Percentiles rank a stretch among this genome's conserved stretches.
These are phyloP conservation scores for Dendrolimus houi DNA, from an alignment of 2,888 invertebrate species.

Conservation along the genomic window DNA sequence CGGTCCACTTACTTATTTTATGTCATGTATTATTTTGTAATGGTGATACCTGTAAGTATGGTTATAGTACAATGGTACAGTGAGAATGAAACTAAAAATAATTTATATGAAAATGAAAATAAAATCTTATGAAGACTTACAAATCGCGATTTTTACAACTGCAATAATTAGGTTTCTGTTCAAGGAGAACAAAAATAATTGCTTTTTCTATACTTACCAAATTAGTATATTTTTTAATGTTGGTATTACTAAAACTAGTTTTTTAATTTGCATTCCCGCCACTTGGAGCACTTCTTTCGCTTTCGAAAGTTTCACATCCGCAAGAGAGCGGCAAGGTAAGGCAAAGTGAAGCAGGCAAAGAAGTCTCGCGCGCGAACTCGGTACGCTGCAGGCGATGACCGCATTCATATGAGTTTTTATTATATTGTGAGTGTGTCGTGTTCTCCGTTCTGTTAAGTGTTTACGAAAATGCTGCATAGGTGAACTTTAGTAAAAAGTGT, in stretches of 20 bases:
- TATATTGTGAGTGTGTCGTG: slow-evolving; percentile 70
- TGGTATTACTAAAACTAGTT: slow-evolving; percentile 11
- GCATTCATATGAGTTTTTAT: slow-evolving; percentile 71
- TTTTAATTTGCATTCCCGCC: slow-evolving; percentile 70
- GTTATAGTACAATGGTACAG: too few species aligned
- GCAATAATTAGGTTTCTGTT: too few species aligned
- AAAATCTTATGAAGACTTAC: too few species aligned
- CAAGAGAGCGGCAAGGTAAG: slow-evolving; percentile 70
- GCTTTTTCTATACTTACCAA: too few species aligned
- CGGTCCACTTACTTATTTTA: too few species aligned
- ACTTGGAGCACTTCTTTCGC: slow-evolving; percentile 65
- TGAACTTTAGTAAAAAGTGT: slow-evolving; percentile 61
- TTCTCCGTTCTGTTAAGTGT: slow-evolving; percentile 63
- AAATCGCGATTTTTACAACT: too few species aligned
- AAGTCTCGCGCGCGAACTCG: slow-evolving; percentile 71
- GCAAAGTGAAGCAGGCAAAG: slow-evolving; percentile 59
- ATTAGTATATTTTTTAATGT: not conserved
- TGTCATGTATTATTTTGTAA: too few species aligned
- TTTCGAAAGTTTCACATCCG: slow-evolving; percentile 77
- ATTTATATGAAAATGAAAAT: too few species aligned
- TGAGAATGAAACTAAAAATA: too few species aligned
- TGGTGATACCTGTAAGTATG: too few species aligned
- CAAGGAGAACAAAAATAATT: too few species aligned
- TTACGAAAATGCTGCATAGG: slow-evolving; percentile 72
- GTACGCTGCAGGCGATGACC: slow-evolving; percentile 74